Conservation (phyloP, 2,797 vertebrate genomes). For the Hippocampus kuda region DNA sequence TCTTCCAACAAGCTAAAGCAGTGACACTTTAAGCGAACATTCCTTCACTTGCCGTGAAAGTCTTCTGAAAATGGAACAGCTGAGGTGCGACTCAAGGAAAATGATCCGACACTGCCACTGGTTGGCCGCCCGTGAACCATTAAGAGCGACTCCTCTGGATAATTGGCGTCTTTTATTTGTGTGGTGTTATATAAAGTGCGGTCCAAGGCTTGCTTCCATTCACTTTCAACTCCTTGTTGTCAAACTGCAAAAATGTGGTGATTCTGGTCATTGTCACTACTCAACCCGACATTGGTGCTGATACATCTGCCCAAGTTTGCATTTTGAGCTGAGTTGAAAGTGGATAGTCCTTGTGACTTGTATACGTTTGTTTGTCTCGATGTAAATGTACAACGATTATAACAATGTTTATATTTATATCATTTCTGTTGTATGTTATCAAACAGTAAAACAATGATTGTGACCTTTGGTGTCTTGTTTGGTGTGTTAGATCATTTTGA, state of each 20-base stretch:
- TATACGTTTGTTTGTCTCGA: slow-evolving; percentile 44
- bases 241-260: neutral
- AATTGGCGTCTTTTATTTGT: slow-evolving; percentile 13
- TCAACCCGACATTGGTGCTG: neutral
- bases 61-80: neutral
- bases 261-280: neutral
- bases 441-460: slow-evolving; percentile 61
- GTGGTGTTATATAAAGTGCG: slow-evolving; percentile 13
- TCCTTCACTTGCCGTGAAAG: neutral
- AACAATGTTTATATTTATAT: slow-evolving; percentile 60
- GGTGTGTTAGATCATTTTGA: neutral
- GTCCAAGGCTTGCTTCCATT: slow-evolving; percentile 18
- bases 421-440: slow-evolving; percentile 61
- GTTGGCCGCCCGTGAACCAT: slow-evolving; percentile 13
- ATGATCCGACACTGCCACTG: slow-evolving; percentile 7
- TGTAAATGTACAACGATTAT: slow-evolving; percentile 43
- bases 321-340: slow-evolving; percentile 21
- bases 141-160: slow-evolving; percentile 16
- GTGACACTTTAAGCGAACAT: neutral
- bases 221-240: slow-evolving; percentile 28
- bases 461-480: slow-evolving; percentile 24
- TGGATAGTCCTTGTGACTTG: slow-evolving; percentile 31
- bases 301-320: slow-evolving; percentile 11
- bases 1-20: neutral
- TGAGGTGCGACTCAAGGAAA: neutral